These are phyloP conservation scores for Leucozona laternaria DNA, from an alignment of 2,888 invertebrate genomes.

Conservation along the genomic window DNA sequence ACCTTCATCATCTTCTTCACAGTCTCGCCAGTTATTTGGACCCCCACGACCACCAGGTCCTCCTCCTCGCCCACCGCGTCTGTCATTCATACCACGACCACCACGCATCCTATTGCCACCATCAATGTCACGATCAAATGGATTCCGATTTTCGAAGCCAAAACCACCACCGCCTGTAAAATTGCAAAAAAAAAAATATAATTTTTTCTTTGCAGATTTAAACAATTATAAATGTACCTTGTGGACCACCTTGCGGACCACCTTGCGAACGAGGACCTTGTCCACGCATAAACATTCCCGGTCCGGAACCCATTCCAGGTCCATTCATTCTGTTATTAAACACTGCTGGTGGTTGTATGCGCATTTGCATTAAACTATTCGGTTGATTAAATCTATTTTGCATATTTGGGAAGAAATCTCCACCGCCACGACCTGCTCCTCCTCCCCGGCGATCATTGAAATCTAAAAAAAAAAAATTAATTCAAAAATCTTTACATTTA, in stretches of 20 bases:
- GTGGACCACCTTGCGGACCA: constrained; percentile 69
- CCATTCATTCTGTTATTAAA: constrained; percentile 82
- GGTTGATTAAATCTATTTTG: constrained; percentile 83
- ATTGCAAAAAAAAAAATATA: neutral
- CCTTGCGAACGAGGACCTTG: constrained; percentile 76
- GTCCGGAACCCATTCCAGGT: constrained; percentile 75
- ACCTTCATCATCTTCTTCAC: constrained; percentile 79
- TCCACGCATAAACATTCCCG: constrained; percentile 77
- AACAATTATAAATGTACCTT: constrained; percentile 4
- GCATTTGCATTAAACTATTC: constrained; percentile 82
- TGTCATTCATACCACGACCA: constrained; percentile 69
- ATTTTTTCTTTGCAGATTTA: neutral
- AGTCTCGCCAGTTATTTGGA: constrained; percentile 81
- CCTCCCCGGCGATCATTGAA: constrained; percentile 81
- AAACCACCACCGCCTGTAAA: constrained; percentile 55
- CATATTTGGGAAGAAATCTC: constrained; percentile 81
- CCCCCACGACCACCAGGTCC: constrained; percentile 69
- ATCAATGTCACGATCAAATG: constrained; percentile 77
- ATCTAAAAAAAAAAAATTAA: constrained; percentile 75
- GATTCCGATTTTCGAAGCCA: constrained; percentile 73
- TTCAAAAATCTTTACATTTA: neutral
- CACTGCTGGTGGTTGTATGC: constrained; percentile 81
- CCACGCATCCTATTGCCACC: constrained; percentile 67
- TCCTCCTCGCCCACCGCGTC: constrained; percentile 77
- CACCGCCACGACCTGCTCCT: constrained; percentile 74